Evolutionary conservation across 2,888 invertebrate genomes (phyloP).

Genomic region (Prosopocoilus inquinatus): DNA sequence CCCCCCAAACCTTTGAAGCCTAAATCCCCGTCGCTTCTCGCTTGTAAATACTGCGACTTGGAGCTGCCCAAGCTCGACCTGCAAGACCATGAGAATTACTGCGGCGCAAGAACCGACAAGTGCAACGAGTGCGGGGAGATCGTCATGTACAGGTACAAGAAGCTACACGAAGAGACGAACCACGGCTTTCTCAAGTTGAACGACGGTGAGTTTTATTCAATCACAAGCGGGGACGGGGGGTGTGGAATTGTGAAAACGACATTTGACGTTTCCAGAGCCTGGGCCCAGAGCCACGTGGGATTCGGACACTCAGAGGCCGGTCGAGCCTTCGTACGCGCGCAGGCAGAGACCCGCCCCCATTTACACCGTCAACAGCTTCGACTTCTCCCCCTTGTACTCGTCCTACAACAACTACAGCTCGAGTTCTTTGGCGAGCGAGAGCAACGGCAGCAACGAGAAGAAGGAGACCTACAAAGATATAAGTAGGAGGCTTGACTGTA

Average conservation of each 20-base stretch:
- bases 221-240: not conserved
- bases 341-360: constrained; percentile 31
- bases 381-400: constrained; percentile 28
- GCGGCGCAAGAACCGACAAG: constrained; percentile 69
- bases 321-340: constrained; percentile 11
- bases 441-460: constrained; percentile 47
- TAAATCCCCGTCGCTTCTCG: constrained; percentile 41
- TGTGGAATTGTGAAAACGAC: not conserved
- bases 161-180: constrained; percentile 62
- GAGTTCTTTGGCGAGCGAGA: constrained; percentile 24
- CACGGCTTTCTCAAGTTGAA: constrained; percentile 64
- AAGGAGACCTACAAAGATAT: constrained; percentile 48
- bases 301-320: constrained; percentile 34
- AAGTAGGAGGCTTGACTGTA: constrained; percentile 46
- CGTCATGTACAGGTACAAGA: constrained; percentile 68
- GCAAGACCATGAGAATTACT: constrained; percentile 65
- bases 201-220: constrained; percentile 52
- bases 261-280: constrained; percentile 51
- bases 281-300: constrained; percentile 53
- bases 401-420: constrained; percentile 31
- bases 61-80: constrained; percentile 61
- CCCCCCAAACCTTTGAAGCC: constrained; percentile 5
- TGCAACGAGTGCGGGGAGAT: constrained; percentile 67
- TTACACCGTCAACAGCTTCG: constrained; percentile 24
- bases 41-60: constrained; percentile 67